These are phyloP conservation scores for Apotomis betuletana DNA, from an alignment of 2,888 invertebrate species.

Conservation along the genomic window DNA sequence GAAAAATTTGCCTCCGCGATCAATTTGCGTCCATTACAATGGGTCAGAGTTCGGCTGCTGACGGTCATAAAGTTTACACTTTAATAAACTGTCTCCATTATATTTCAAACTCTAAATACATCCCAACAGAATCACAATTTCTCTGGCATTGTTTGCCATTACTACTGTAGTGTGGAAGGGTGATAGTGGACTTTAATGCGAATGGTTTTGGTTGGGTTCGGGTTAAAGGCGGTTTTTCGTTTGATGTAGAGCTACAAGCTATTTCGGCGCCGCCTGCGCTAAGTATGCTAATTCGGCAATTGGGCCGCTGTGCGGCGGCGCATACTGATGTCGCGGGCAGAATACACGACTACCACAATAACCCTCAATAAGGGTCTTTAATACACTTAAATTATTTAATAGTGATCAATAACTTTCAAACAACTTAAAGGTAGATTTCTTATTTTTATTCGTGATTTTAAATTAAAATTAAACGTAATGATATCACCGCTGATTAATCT, in stretches of 20 bases:
- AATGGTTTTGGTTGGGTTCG: conserved; percentile 48
- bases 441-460: background rate
- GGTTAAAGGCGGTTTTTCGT: conserved; percentile 57
- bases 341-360: conserved; percentile 4
- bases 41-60: conserved; percentile 69
- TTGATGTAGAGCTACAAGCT: conserved; percentile 67
- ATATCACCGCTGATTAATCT: too few relatives aligned
- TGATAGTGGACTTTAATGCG: conserved; percentile 49
- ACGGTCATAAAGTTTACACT: conserved; percentile 52
- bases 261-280: conserved; percentile 70
- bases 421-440: background rate
- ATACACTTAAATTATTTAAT: background rate
- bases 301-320: conserved; percentile 57
- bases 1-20: conserved; percentile 67
- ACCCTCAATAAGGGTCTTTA: background rate
- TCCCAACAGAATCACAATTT: conserved; percentile 10
- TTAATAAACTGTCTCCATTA: conserved; percentile 46
- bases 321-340: conserved; percentile 57
- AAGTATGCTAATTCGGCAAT: conserved; percentile 78
- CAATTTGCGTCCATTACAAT: conserved; percentile 72
- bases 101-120: conserved; percentile 3
- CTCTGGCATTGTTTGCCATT: conserved; percentile 18
- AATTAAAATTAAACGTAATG: too few relatives aligned
- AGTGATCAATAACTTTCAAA: background rate
- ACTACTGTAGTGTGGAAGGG: conserved; percentile 9